Evolutionary conservation across 2,888 invertebrate species (phyloP), one percentile per base, ranked within the genome.

Genomic region (Thymelicus sylvestris): DNA sequence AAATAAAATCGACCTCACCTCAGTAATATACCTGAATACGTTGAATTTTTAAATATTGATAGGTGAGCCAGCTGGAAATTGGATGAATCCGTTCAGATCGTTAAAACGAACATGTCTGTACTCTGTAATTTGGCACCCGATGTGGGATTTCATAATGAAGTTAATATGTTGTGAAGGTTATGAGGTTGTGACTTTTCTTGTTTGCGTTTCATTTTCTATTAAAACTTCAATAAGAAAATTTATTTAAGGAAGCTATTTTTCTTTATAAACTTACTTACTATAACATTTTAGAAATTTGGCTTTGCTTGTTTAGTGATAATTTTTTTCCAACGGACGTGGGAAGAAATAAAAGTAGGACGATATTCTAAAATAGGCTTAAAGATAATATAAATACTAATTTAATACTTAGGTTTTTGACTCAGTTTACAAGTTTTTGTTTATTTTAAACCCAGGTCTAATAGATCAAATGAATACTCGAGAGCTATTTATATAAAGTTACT

Each of bases 1-100:
- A 62, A 73, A 74, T 72, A 67, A 72, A 70, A 70, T 65, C 66
- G 60, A 73, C 67, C 73, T 62, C 69, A 73, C 71, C 62, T 65
- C 67, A 64, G 69, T 67, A 72, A 73, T 69, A 48, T 67, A 73
- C 73, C 70, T 71, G 73, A 70, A 60, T 70, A 60, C 60, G 24
- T 52, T 61, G 65, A 61, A 65, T 65, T 65, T 69, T 70, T 70
- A 65, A 70, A 70, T 70, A 70, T 70, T 59, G 65, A 31, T 31
- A 60, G 38, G 60, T 48, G 60, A 65, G 60, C 60, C 10, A 2
- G 12, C 31, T 65, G 65, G 59, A 70, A 70, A 70, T 65, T 70
- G 65, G 70, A 70, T 61, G 70, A 52, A 70, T 65, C 60, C 65
- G 70, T 70, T 65, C 8, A 39, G 48, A 44, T 70, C 59, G 65